These are phyloP conservation scores for Carollia perspicillata DNA, from an alignment of 2,113 vertebrate genomes.

Conservation along the genomic window DNA sequence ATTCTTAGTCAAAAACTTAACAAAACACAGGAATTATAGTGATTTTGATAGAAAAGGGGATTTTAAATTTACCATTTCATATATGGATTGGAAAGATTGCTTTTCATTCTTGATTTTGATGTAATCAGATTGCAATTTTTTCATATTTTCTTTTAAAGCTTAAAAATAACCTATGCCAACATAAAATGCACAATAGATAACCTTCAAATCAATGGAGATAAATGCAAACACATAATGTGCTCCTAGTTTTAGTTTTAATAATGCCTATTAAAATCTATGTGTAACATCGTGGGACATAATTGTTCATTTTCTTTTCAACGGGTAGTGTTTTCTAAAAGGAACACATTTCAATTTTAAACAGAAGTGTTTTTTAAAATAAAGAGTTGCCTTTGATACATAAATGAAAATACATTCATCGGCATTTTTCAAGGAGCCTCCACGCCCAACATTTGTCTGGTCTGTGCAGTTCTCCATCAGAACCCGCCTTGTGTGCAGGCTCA, in stretches of 20 bases:
- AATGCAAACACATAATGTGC: neutral
- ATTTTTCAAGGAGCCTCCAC: neutral
- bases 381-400: neutral
- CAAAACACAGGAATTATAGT: neutral
- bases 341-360: neutral
- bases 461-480: neutral
- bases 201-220: neutral
- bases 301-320: neutral
- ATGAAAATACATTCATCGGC: neutral
- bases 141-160: neutral
- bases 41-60: neutral
- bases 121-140: neutral
- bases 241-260: neutral
- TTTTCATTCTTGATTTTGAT: neutral
- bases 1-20: constrained; percentile 1
- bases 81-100: neutral
- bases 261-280: neutral
- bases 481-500: neutral
- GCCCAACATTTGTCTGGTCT: neutral
- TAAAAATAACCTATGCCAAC: neutral
- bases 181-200: neutral
- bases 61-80: neutral
- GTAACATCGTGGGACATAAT: neutral
- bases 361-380: neutral
- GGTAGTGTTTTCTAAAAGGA: neutral